Evolutionary conservation across 2,797 vertebrate genomes (phyloP), one percentile per base, ranked within the genome.

Genomic region (Urocyon cinereoargenteus): DNA sequence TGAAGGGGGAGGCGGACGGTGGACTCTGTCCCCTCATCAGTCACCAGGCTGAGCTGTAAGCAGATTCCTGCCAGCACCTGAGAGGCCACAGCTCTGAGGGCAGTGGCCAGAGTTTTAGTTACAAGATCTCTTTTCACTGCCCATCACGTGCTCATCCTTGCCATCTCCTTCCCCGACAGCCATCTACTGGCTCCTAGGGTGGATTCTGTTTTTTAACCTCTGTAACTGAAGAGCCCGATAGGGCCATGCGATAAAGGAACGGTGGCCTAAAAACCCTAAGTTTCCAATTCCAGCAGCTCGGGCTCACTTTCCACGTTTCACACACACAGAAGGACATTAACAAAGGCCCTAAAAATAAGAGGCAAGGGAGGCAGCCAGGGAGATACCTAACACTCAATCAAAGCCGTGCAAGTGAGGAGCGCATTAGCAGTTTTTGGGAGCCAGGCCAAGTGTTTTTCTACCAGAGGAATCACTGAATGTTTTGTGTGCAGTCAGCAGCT

Each of bases 261-360:
- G 0, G 68, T 97, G 97, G 95, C 97, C 97, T 98, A 96, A 97
- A 98, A 97, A 97, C 81, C 90, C 61, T 3, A 88, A 96, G 97
- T 97, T 97, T 98, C 96, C 94, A 82, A 61, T 89, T 98, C 92
- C 97, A 96, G 93, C 77, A 73, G 94, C 53, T 40, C 21, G 4
- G 51, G 94, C 82, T 99, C 96, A 73, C 77, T 87, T 97, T 97
- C 98, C 98, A 98, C 95, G 94, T 94, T 98, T 98, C 98, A 98
- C 95, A 97, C 95, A 97, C 96, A 97, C 91, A 96, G 96, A 75
- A 75, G 93, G 97, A 95, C 98, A 97, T 98, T 98, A 97, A 98
- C 97, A 81, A 98, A 98, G 59, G 59, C 51, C 98, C 98, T 98
- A 98, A 98, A 98, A 98, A 98, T 98, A 98, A 98, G 90, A 97